Base-by-base conservation (phyloP, 1,140 invertebrate species). In the Wiebesia pumilae region DNA sequence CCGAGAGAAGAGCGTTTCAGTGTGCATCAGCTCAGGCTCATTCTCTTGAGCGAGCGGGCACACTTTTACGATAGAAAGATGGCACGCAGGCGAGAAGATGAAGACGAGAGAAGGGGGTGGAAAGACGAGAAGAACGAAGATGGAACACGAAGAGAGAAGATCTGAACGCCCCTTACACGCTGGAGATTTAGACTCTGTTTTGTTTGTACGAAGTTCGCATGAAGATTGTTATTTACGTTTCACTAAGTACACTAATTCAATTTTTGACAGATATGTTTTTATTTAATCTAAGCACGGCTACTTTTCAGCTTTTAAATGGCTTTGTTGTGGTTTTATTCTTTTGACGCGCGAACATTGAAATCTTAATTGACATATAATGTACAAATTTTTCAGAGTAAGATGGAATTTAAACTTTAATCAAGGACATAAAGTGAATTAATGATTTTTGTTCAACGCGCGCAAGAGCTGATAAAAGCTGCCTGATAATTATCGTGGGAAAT, bases 31-130 rank as follows among this genome's bases (percentile, higher is more conserved):
- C 81, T 69, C 81, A 16, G 43, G 10, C 69, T 80, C 33, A 38
- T 40, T 80, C 78, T 58, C 78, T 16, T 19, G 78, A 38, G 24
- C 75, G 43, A 51, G 27, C 43, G 78, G 12, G 51, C 16, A 24
- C 67, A 71, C 65, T 73, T 80, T 73, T 85, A 85, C 84, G 84
- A 85, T 85, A 73, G 65, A 83, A 71, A 73, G 67, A 71, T 71
- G 40, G 81, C 67, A 54, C 43, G 81, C 67, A 83, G 81, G 16
- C 80, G 81, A 71, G 81, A 73, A 83, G 67, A 71, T 9, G 65
- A 73, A 3, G 73, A 43, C 16, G 87, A 77, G 51, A 47, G 40
- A 27, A 27, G 62, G 78, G 47, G 62, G 21, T 54, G 54, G n/a
- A 33, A 35, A 78, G 30, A 16, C 14, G 47, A 33, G 58, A 33